Evolutionary conservation across 2,113 vertebrate genomes (phyloP).

Genomic region (Oncorhynchus clarkii): DNA sequence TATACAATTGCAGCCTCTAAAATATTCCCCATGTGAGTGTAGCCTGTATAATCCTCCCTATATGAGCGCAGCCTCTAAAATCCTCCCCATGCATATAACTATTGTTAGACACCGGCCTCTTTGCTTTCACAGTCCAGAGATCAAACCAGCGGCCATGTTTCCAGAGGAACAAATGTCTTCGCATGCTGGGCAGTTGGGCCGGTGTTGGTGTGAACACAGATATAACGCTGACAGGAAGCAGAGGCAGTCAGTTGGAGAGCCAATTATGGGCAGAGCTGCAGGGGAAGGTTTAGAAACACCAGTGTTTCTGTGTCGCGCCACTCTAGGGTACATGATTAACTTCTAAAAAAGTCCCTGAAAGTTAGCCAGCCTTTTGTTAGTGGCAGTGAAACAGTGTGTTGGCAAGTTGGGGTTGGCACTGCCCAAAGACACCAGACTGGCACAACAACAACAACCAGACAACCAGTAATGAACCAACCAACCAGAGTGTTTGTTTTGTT

Average conservation of each 20-base stretch:
- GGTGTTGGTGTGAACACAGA: constrained; percentile 68
- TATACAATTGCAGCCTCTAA: too few relatives aligned
- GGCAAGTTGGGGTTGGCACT: constrained; percentile 52
- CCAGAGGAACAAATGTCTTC: constrained; percentile 72
- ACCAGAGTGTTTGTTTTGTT: constrained; percentile 33
- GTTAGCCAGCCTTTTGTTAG: constrained; percentile 62
- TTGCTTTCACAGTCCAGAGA: constrained; percentile 79
- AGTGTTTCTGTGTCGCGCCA: constrained; percentile 69
- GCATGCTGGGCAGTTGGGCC: constrained; percentile 52
- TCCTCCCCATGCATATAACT: constrained; percentile 61
- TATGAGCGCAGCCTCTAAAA: constrained; percentile 55
- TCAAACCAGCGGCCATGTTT: constrained; percentile 78
- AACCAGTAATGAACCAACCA: constrained; percentile 10
- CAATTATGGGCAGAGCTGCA: constrained; percentile 66
- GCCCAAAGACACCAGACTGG: constrained; percentile 30
- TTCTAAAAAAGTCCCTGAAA: constrained; percentile 65
- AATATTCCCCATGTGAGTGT: too few relatives aligned
- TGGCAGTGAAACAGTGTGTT: constrained; percentile 49
- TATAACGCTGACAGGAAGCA: constrained; percentile 81
- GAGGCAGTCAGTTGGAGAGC: constrained; percentile 78
- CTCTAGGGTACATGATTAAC: constrained; percentile 79
- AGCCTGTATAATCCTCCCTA: too few relatives aligned
- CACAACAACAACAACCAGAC: constrained; percentile 35
- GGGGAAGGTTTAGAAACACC: constrained; percentile 73
- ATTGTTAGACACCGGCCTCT: constrained; percentile 60